Evolutionary conservation across 2,888 invertebrate genomes (phyloP).

Genomic region (Rhingia campestris): DNA sequence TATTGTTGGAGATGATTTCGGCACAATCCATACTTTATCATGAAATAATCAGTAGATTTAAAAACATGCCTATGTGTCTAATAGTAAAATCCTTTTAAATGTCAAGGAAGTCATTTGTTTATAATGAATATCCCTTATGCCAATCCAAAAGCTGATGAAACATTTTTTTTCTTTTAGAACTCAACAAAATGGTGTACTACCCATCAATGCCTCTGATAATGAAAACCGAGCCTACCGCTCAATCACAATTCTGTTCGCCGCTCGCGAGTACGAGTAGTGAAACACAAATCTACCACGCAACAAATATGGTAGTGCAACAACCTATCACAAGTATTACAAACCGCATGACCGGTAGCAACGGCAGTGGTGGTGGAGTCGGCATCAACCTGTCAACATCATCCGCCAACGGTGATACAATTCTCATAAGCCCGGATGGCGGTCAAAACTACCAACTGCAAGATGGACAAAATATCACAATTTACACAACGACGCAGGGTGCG

Average conservation of each 20-base stretch:
- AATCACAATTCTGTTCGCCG: conserved; percentile 79
- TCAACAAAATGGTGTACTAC: conserved; percentile 82
- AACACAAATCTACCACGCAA: conserved; percentile 74
- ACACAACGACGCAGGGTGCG: conserved; percentile 61
- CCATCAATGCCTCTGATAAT: conserved; percentile 81
- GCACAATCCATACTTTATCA: too few species aligned
- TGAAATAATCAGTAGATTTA: too few species aligned
- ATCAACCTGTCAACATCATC: conserved; percentile 24
- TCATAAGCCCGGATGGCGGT: conserved; percentile 43
- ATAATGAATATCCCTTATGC: too few species aligned
- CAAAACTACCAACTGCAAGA: conserved; percentile 59
- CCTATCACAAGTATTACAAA: conserved; percentile 76
- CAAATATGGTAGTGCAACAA: conserved; percentile 77
- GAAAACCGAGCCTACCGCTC: conserved; percentile 81
- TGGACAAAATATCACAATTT: conserved; percentile 71
- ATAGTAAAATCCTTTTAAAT: too few species aligned
- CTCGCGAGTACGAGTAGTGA: conserved; percentile 74
- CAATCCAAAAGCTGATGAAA: not conserved
- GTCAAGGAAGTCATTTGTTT: too few species aligned
- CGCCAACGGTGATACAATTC: conserved; percentile 42
- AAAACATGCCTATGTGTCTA: too few species aligned
- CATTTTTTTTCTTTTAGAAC: conserved; percentile 80
- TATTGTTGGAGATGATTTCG: too few species aligned
- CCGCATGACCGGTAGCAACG: conserved; percentile 46
- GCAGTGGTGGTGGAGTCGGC: conserved; percentile 17